Evolutionary conservation across 2,113 vertebrate genomes (phyloP), one percentile per base, ranked within the genome.

Genomic region (Herpetotheres cachinnans): DNA sequence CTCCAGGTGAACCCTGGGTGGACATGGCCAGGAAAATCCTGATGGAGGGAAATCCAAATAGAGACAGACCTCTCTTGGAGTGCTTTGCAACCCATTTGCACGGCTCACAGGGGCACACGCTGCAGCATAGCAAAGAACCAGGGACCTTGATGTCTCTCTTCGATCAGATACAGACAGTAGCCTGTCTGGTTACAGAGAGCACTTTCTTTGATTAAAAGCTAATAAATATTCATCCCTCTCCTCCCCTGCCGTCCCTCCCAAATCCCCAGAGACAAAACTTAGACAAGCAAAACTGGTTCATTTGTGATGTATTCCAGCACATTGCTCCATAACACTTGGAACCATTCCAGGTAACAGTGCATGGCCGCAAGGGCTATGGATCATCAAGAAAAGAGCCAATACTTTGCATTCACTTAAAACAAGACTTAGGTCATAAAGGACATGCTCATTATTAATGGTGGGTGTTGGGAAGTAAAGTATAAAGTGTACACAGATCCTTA

Each of bases 201-300:
- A 96, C 93, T 97, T 96, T 69, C 96, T 96, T 97, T 96, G 95
- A 97, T 97, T 97, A 95, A 93, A 93, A 95, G 71, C 89, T 97
- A 93, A 97, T 96, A 95, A 94, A 96, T 96, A 97, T 97, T 96
- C 95, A 97, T 95, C 85, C 89, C 59, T 87, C 55, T 94, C 82
- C 96, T 96, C 93, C 87, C 92, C 85, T 94, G 87, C 90, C 2
- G 26, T 93, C 94, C 96, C 86, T 93, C 74, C 79, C 74, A 73
- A 77, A 90, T 85, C 94, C 89, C 93, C 61, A 50, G 87, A 82
- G 93, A 95, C 78, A 73, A 84, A 93, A 90, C 56, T 84, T 74
- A 84, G 70, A 83, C 87, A 78, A 88, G 95, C 76, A 93, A 95
- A 96, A 91, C 95, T 79, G 87, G 85, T 91, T 93, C 79, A 85